A percentile compares a stretch with the other conserved stretches of the same genome.
Conservation (phyloP, 1,140 invertebrate species). For the Pomacea maculata region DNA sequence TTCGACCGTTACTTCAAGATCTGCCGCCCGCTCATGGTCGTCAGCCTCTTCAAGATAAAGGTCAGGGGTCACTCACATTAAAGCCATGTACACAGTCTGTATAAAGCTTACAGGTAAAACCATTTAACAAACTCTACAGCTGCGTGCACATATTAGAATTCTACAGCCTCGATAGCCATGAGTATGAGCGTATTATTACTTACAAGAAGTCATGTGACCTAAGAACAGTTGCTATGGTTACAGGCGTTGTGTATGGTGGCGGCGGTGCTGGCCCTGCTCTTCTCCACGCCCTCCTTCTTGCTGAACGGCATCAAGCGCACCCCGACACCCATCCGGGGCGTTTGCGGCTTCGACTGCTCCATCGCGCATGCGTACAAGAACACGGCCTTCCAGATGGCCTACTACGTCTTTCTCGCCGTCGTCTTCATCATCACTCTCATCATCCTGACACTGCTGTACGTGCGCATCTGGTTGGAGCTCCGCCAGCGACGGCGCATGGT, state of each 20-base stretch:
- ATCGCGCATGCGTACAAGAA: constrained; percentile 38
- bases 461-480: constrained; percentile 48
- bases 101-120: too few relatives aligned
- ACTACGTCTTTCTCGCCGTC: constrained; percentile 33
- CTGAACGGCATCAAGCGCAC: constrained; percentile 40
- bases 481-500: constrained; percentile 35
- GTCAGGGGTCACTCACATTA: neutral
- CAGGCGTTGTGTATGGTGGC: constrained; percentile 39
- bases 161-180: too few relatives aligned
- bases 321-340: constrained; percentile 14
- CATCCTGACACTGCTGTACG: constrained; percentile 41
- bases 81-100: too few relatives aligned
- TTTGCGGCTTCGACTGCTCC: constrained; percentile 44
- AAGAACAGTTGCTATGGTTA: too few relatives aligned
- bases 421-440: constrained; percentile 39
- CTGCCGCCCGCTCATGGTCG: constrained; percentile 44
- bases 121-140: neutral
- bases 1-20: constrained; percentile 55
- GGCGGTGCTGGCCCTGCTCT: constrained; percentile 35
- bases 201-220: too few relatives aligned
- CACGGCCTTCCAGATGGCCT: constrained; percentile 34
- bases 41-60: constrained; percentile 46
- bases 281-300: constrained; percentile 31
- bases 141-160: neutral
- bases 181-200: too few relatives aligned